Evolutionary conservation across 2,888 invertebrate genomes (phyloP).

Genomic region (Physocephala rufipes): DNA sequence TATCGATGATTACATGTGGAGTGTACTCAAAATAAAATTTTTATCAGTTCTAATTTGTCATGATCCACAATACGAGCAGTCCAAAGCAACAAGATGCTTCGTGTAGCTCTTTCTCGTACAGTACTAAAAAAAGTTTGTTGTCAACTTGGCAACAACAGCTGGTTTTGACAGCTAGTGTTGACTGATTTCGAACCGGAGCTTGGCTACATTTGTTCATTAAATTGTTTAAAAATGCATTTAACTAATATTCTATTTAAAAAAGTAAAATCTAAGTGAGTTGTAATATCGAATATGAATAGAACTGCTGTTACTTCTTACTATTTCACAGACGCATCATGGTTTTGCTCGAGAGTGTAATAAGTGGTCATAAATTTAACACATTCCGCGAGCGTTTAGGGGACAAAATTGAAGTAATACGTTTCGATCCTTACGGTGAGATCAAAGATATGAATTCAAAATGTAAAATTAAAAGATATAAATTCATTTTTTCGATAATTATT

Average conservation of each 20-base stretch:
- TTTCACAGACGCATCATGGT: slow-evolving; percentile 76
- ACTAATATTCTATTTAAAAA: slow-evolving; percentile 77
- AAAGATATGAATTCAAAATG: neutral
- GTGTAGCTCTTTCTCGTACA: neutral
- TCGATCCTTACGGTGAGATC: slow-evolving; percentile 80
- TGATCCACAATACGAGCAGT: too few relatives aligned
- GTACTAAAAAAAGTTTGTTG: neutral
- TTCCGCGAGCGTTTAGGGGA: slow-evolving; percentile 79
- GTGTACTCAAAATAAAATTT: too few relatives aligned
- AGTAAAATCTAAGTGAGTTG: slow-evolving; percentile 80
- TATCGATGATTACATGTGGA: too few relatives aligned
- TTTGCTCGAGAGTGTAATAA: slow-evolving; percentile 79
- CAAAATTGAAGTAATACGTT: slow-evolving; percentile 78
- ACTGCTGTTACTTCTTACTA: neutral
- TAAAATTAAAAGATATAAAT: slow-evolving; percentile 4
- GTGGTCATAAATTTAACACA: slow-evolving; percentile 75
- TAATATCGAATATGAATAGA: neutral
- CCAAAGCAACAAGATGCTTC: too few relatives aligned
- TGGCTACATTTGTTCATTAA: slow-evolving; percentile 24
- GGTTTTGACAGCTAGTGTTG: slow-evolving; percentile 16
- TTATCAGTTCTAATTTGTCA: too few relatives aligned
- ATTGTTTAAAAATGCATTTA: slow-evolving; percentile 67
- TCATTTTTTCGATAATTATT: slow-evolving; percentile 40
- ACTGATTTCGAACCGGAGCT: too few relatives aligned
- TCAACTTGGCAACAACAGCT: slow-evolving; percentile 35